Conservation (phyloP, 1,140 invertebrate genomes). For the Pseudobourletiella spinata region DNA sequence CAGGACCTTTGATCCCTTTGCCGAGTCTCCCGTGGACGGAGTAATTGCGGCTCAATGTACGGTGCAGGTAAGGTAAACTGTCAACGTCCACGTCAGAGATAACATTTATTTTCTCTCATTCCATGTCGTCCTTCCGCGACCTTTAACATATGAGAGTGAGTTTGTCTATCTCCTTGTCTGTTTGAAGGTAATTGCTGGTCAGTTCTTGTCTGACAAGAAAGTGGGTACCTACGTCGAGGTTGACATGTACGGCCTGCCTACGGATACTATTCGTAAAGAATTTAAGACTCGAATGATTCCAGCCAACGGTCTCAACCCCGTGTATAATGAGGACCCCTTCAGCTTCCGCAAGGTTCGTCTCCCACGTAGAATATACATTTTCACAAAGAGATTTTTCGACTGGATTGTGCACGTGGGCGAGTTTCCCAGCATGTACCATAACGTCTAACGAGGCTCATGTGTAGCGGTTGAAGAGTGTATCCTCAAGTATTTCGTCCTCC, state of each 20-base stretch:
- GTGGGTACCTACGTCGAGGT: slow-evolving; percentile 98
- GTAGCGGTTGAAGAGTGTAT: too few species aligned
- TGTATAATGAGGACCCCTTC: slow-evolving; percentile 97
- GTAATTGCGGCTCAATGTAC: slow-evolving; percentile 98
- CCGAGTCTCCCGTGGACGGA: slow-evolving; percentile 97
- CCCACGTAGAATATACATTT: too few species aligned
- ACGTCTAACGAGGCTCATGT: too few species aligned
- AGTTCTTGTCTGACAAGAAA: slow-evolving; percentile 99
- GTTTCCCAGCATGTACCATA: too few species aligned
- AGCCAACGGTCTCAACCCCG: slow-evolving; percentile 92
- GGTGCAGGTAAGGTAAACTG: slow-evolving; percentile 73
- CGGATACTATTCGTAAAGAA: slow-evolving; percentile 97
- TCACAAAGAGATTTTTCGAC: too few species aligned
- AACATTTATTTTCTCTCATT: neutral
- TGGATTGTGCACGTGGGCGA: too few species aligned
- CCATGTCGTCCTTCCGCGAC: neutral
- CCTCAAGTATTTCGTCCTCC: too few species aligned
- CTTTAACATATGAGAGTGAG: neutral
- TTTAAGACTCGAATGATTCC: slow-evolving; percentile 93
- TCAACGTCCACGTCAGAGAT: neutral
- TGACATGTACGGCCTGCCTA: slow-evolving; percentile 98
- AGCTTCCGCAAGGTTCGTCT: slow-evolving; percentile 81
- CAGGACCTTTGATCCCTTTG: slow-evolving; percentile 96
- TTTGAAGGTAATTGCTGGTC: slow-evolving; percentile 90
- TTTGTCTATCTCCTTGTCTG: neutral